Evolutionary conservation across 2,888 invertebrate species (phyloP), one percentile per base, ranked within the genome.

Genomic region (Mythimna impura): DNA sequence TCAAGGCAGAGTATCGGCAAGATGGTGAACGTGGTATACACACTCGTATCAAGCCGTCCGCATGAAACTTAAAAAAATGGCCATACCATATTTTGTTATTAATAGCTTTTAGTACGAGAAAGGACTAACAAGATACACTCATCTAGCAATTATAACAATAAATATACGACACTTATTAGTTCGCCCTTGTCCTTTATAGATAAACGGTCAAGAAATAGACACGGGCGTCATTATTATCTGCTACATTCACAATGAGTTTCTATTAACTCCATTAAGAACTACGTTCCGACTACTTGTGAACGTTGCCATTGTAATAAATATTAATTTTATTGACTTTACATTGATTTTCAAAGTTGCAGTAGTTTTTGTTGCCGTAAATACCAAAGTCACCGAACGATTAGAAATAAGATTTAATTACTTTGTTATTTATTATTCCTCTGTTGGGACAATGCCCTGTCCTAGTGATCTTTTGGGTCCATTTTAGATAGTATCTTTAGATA

Each of bases 101-200:
- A 43, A 47, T 20, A 62, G 20, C 36, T 10, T 12, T 40, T 47
- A 30, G 22, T 22, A 50, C 34, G 12, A 73, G 63, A 79, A 62
- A 72, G 57, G 12, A 62, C 3, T 20, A 9, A 14, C 12, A 71
- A 57, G 50, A 47, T n/a, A 47, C 17, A 52, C 12, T 43, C 43
- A 47, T 47, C 52, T 63, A 58, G 50, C 12, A 65, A n/a, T 66
- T 40, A 75, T 63, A 60, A 34, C 22, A 36, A 66, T 55, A 43
- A 60, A 71, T 74, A 55, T 70, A 50, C 34, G 52, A 50, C 54
- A 70, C 10, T 67, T 62, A 76, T 73, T 80, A 64, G n/a, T 71
- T 75, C 43, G 79, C 54, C 83, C 81, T 81, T 81, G 83, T 82
- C 75, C 83, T 82, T 74, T 82, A 74, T 60, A 71, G 82, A 78